These are phyloP conservation scores for Nannobrachium achirus DNA, from an alignment of 2,113 vertebrate genomes.

Conservation along the genomic window DNA sequence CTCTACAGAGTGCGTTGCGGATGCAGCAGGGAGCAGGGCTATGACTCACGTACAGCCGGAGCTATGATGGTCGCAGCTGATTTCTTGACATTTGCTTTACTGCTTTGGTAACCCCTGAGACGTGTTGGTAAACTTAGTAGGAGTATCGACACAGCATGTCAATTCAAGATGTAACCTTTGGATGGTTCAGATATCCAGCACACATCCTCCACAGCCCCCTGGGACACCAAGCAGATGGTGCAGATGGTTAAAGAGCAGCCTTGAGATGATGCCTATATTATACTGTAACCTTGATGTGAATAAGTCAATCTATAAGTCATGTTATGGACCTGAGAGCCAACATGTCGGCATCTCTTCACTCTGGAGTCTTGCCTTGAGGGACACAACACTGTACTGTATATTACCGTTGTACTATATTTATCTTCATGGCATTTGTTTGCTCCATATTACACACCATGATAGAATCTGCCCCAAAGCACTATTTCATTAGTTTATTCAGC, in stretches of 20 bases:
- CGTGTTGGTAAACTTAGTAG: slow-evolving; percentile 34
- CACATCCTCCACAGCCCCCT: neutral
- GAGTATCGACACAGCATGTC: slow-evolving; percentile 26
- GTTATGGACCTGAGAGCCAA: slow-evolving; percentile 1
- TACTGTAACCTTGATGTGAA: slow-evolving; percentile 12
- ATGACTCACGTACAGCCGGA: slow-evolving; percentile 10
- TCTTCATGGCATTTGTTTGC: slow-evolving; percentile 1
- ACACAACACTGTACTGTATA: slow-evolving; percentile 12
- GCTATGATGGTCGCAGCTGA: slow-evolving; percentile 49
- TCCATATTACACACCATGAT: neutral
- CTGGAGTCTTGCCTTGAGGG: neutral
- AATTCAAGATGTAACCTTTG: slow-evolving; percentile 41
- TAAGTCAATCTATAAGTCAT: neutral
- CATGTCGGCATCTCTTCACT: slow-evolving; percentile 11
- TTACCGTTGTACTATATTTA: slow-evolving; percentile 8
- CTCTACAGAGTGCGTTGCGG: no score
- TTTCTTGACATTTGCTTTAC: slow-evolving; percentile 32
- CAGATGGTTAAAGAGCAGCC: neutral
- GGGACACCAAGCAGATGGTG: neutral
- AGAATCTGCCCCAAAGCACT: slow-evolving; percentile 1
- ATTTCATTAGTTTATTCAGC: neutral
- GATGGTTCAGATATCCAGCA: neutral
- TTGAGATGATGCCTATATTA: neutral
- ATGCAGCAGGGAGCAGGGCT: neutral
- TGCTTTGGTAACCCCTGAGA: slow-evolving; percentile 45